phyloP scores from a whole-genome alignment of 2,888 invertebrate species.

The Campoplex nolae region DNA sequence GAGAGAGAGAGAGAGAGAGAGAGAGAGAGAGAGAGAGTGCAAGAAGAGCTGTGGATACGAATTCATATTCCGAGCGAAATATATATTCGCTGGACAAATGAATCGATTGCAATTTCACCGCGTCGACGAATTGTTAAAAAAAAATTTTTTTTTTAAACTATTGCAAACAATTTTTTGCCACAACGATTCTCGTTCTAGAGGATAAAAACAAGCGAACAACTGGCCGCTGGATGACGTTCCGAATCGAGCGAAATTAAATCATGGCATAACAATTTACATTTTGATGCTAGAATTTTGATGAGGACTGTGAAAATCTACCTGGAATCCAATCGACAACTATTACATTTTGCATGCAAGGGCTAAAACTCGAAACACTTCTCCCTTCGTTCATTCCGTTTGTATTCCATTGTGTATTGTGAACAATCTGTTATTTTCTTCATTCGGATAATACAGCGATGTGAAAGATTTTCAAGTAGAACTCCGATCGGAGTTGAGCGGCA shows the following conservation, averaged over 20 bases:
- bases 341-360: neutral
- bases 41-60: neutral
- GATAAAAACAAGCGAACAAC: slow-evolving; percentile 22
- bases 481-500: neutral
- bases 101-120: slow-evolving; percentile 35
- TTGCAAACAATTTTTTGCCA: slow-evolving; percentile 26
- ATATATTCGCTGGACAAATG: slow-evolving; percentile 48
- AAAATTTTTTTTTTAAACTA: neutral
- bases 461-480: neutral
- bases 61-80: slow-evolving; percentile 2
- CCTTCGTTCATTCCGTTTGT: neutral
- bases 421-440: neutral
- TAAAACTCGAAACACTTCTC: neutral
- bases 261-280: slow-evolving; percentile 40
- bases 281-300: slow-evolving; percentile 27
- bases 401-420: neutral
- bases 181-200: slow-evolving; percentile 4
- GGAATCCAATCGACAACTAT: neutral
- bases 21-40: too few species aligned
- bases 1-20: neutral
- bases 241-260: slow-evolving; percentile 6
- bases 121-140: slow-evolving; percentile 29
- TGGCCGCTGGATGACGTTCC: neutral
- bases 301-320: slow-evolving; percentile 1
- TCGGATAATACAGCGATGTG: neutral